Evolutionary conservation across 1,140 invertebrate genomes (phyloP).

Genomic region (Trinorchestia longiramus): DNA sequence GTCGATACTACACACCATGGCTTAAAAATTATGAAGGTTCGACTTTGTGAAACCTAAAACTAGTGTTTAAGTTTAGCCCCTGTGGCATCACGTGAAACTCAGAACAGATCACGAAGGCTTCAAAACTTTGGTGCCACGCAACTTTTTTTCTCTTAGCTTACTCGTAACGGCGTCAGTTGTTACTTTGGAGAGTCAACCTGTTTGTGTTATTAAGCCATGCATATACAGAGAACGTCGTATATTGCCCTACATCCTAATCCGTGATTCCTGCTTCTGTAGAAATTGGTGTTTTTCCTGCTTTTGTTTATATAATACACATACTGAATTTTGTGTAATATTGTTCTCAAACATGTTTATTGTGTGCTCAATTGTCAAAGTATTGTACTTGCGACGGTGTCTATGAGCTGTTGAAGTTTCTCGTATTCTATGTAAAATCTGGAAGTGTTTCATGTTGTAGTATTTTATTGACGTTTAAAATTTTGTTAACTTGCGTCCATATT

Average conservation of each 20-base stretch:
- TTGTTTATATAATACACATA: neutral
- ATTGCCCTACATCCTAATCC: slow-evolving; percentile 10
- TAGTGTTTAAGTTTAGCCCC: neutral
- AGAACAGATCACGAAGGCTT: neutral
- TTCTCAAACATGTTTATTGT: neutral
- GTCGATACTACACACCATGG: neutral
- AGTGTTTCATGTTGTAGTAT: neutral
- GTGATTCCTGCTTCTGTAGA: neutral
- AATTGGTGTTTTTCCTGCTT: neutral
- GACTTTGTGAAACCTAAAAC: neutral
- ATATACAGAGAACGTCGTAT: neutral
- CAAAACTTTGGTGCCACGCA: neutral
- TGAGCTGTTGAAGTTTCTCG: neutral
- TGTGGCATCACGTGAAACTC: neutral
- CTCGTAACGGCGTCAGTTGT: neutral
- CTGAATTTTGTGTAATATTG: neutral
- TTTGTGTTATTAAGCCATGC: neutral
- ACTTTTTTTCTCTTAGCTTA: neutral
- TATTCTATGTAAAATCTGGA: neutral
- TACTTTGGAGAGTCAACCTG: neutral
- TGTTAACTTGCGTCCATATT: neutral
- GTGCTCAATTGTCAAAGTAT: neutral
- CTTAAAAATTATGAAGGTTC: neutral
- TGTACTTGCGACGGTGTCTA: neutral
- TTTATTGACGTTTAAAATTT: neutral